Evolutionary conservation across 1,140 invertebrate genomes (phyloP).

Genomic region (Drosophila lacteicornis): DNA sequence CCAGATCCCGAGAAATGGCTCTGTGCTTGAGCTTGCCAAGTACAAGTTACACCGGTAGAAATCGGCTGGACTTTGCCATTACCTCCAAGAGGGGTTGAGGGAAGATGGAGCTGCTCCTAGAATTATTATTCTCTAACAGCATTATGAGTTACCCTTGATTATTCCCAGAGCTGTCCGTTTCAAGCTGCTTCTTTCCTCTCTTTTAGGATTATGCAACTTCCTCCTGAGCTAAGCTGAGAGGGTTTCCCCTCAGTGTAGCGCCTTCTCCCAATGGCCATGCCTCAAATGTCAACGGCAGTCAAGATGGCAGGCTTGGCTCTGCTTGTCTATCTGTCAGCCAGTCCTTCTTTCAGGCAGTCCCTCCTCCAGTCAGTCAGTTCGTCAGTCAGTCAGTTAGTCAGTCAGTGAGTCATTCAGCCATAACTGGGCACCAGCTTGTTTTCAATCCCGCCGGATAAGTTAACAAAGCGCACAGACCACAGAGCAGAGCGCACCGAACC

Average conservation of each 20-base stretch:
- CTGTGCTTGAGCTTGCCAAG: background rate
- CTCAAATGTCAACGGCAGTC: conserved; percentile 59
- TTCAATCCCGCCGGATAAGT: conserved; percentile 59
- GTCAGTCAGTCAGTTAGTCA: conserved; percentile 29
- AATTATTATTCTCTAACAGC: background rate
- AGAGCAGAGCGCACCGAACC: conserved; percentile 12
- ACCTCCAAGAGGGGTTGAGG: too few relatives aligned
- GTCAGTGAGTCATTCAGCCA: conserved; percentile 29
- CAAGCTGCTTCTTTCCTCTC: background rate
- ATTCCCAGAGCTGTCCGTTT: too few relatives aligned
- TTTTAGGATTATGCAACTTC: background rate
- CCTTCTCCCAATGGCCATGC: conserved; percentile 23
- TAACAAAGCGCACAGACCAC: conserved; percentile 51
- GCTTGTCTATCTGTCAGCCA: conserved; percentile 23
- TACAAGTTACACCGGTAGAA: conserved; percentile 8
- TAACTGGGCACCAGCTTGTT: conserved; percentile 44
- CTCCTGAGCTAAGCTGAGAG: too few relatives aligned
- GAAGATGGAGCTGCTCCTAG: too few relatives aligned
- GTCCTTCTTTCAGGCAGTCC: conserved; percentile 5
- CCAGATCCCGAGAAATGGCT: conserved; percentile 16
- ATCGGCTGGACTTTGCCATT: too few relatives aligned
- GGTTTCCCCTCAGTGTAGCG: conserved; percentile 13
- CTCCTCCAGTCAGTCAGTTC: background rate
- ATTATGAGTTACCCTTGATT: background rate
- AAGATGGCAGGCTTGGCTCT: conserved; percentile 42